Evolutionary conservation across 2,888 invertebrate species (phyloP).

Genomic region (Nomada fucata): DNA sequence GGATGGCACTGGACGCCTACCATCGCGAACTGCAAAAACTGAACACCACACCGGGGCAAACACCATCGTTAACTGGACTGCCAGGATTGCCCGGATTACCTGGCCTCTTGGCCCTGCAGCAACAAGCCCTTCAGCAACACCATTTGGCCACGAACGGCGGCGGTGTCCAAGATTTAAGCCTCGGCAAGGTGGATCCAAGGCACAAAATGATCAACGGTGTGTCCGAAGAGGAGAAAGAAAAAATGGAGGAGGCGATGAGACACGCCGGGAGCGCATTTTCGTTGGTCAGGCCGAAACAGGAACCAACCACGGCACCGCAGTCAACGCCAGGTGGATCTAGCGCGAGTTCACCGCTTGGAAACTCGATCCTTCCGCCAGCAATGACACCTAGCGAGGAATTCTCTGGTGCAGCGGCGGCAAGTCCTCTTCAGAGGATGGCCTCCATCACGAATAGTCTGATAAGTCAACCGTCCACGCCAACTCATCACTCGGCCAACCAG

Average conservation of each 20-base stretch:
- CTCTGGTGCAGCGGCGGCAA: slow-evolving; percentile 92
- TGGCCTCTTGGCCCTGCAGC: slow-evolving; percentile 92
- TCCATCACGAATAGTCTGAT: slow-evolving; percentile 98
- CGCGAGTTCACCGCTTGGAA: slow-evolving; percentile 93
- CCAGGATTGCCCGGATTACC: slow-evolving; percentile 87
- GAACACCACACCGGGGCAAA: slow-evolving; percentile 86
- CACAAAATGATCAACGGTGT: slow-evolving; percentile 88
- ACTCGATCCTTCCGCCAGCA: slow-evolving; percentile 93
- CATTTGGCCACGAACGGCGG: slow-evolving; percentile 83
- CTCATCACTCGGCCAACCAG: slow-evolving; percentile 93
- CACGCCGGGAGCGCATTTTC: slow-evolving; percentile 94
- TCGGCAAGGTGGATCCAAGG: slow-evolving; percentile 88
- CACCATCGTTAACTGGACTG: slow-evolving; percentile 85
- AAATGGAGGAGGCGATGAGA: slow-evolving; percentile 89
- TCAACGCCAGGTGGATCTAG: slow-evolving; percentile 90
- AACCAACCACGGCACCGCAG: slow-evolving; percentile 87
- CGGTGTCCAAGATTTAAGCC: slow-evolving; percentile 92
- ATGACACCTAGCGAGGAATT: slow-evolving; percentile 93
- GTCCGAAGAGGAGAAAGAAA: slow-evolving; percentile 89
- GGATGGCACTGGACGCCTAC: slow-evolving; percentile 95
- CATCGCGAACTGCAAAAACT: slow-evolving; percentile 96
- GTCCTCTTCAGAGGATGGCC: slow-evolving; percentile 98
- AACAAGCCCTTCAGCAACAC: slow-evolving; percentile 87
- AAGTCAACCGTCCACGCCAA: slow-evolving; percentile 94
- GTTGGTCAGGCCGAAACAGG: slow-evolving; percentile 93